Evolutionary conservation across 2,888 invertebrate genomes (phyloP).

Genomic region (Drosophila emarginata): DNA sequence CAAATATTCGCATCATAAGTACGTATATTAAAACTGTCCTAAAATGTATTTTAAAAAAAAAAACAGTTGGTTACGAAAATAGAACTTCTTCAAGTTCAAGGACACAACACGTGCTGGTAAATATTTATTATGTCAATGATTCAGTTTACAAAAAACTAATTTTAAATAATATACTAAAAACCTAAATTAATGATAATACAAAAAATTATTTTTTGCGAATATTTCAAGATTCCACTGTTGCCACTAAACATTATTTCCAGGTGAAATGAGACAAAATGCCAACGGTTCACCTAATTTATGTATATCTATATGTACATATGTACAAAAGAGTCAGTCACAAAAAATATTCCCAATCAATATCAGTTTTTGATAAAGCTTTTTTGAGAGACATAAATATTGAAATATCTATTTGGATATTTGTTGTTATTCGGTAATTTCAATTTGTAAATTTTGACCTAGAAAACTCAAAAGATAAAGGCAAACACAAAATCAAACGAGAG

Average conservation of each 20-base stretch:
- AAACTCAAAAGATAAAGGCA: constrained; percentile 31
- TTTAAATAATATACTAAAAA: not conserved
- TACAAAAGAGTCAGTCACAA: not conserved
- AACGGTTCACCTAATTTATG: too few species aligned
- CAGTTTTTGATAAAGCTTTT: too few species aligned
- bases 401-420: not conserved
- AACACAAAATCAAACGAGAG: constrained; percentile 6
- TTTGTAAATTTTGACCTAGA: constrained; percentile 60
- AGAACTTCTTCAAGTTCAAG: not conserved
- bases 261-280: too few species aligned
- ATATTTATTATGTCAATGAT: not conserved
- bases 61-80: constrained; percentile 1
- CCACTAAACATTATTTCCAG: too few species aligned
- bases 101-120: not conserved
- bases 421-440: constrained; percentile 12
- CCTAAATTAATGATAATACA: not conserved
- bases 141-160: not conserved
- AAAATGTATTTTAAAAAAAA: not conserved
- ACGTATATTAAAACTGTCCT: not conserved
- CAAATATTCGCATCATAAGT: not conserved
- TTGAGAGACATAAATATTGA: not conserved
- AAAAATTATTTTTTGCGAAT: too few species aligned
- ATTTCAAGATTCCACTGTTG: too few species aligned
- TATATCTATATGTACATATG: too few species aligned
- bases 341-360: not conserved